Conservation (phyloP, 2,797 vertebrate genomes). For the Sarcophilus harrisii region DNA sequence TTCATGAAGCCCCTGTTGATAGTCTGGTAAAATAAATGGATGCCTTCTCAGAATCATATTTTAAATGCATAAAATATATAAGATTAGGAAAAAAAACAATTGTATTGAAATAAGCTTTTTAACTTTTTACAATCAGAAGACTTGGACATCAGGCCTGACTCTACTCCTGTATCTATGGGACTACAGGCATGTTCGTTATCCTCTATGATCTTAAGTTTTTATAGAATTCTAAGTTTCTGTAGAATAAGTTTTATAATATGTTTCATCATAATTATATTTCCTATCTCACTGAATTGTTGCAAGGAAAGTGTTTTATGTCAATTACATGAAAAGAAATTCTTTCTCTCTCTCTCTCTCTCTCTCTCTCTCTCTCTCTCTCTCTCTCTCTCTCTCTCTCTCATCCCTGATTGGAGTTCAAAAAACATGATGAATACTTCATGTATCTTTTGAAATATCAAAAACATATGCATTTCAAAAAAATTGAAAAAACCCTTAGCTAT, state of each 20-base stretch:
- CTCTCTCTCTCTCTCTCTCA: not conserved
- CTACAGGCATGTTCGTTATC: not conserved
- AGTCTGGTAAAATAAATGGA: not conserved
- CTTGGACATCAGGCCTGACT: accelerated
- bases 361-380: not conserved
- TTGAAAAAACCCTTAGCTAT: not conserved
- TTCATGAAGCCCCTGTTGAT: not conserved
- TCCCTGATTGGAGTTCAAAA: not conserved
- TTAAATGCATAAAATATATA: not conserved
- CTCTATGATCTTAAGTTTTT: not conserved
- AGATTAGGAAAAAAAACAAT: not conserved
- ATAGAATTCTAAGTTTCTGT: not conserved
- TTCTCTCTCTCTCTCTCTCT: not conserved
- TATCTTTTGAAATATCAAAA: no score
- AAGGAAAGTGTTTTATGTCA: not conserved
- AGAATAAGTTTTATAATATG: no score
- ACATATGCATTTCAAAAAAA: not conserved
- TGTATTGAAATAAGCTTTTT: not conserved
- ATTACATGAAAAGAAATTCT: not conserved
- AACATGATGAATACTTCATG: not conserved
- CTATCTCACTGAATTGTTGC: not conserved
- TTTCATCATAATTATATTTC: not conserved
- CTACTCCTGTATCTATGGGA: not conserved
- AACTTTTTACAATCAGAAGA: not conserved
- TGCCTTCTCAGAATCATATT: not conserved